A percentile compares a stretch with the other conserved stretches of the same genome.
These are phyloP conservation scores for Mycetomoellerius zeteki DNA, from an alignment of 1,140 invertebrate species.

Conservation along the genomic window DNA sequence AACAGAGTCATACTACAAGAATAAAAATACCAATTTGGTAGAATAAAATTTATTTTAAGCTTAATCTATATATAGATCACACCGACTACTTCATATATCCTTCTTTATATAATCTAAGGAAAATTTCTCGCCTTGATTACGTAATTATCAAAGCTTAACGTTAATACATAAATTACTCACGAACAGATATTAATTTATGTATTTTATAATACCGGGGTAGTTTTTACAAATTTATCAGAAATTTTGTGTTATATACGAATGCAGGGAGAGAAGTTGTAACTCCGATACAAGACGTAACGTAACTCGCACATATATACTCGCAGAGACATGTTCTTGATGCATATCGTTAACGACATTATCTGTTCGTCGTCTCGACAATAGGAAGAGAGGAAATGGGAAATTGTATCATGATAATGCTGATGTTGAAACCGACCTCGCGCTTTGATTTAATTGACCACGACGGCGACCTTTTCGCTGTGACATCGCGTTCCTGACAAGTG, in stretches of 20 bases:
- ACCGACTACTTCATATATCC: background rate
- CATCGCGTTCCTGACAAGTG: conserved; percentile 39
- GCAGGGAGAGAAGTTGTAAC: background rate
- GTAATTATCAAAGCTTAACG: background rate
- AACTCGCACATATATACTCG: background rate
- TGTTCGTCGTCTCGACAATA: background rate
- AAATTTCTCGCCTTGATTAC: background rate
- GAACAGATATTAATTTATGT: background rate
- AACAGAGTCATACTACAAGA: background rate
- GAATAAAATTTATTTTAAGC: background rate
- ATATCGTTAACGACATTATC: conserved; percentile 18
- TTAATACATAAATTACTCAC: background rate
- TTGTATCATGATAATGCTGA: background rate
- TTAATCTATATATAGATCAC: background rate
- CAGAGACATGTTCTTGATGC: background rate
- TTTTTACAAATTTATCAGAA: conserved; percentile 1
- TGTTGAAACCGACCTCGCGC: background rate
- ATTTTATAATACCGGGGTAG: background rate
- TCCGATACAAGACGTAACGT: conserved; percentile 1
- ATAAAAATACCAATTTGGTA: background rate
- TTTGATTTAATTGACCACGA: conserved; percentile 14
- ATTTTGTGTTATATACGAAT: background rate
- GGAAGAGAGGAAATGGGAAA: background rate
- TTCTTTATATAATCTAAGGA: background rate
- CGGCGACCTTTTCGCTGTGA: background rate